Evolutionary conservation across 2,797 vertebrate species (phyloP), one percentile per base, ranked within the genome.

Genomic region (Arnoldichthys spilopterus): DNA sequence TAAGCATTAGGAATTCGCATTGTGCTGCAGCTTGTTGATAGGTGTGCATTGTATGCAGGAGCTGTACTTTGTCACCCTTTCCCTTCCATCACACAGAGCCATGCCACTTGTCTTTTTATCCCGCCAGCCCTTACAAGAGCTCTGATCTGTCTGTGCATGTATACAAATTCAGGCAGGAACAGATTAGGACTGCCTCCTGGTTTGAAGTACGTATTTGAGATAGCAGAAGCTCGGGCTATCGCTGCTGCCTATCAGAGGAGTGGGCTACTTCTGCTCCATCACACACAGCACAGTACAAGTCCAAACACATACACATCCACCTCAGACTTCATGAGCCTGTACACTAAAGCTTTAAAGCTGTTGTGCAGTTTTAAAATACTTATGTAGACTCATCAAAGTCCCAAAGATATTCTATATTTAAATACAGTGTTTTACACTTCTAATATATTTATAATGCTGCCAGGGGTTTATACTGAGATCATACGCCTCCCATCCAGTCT

Each of bases 201-300:
- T 49, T 76, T 82, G 11, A 76, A 73, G 40, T 81, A 68, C 34
- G 49, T 63, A 61, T 73, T 58, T 61, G 59, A 82, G 83, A 78
- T 70, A 72, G 43, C 77, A 72, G 40, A 68, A 70, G 70, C 49
- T 62, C 53, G 56, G 37, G 59, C 71, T 77, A 82, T 77, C 80
- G 49, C 6, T 71, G 6, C 26, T 53, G n/a, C 22, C 49, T 47
- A 67, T 80, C 78, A 64, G 37, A 72, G 61, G 45, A 85, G 61
- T 24, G 32, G 26, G 66, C 54, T 80, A 79, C 47, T 74, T 71
- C 34, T 79, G 47, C 37, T 66, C 53, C 16, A 77, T 66, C 37
- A 76, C 30, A 76, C 30, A 12, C 22, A 49, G 37, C 32, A 24
- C 62, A 28, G 13, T 62, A 16, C 72, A 81, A 66, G 43, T 76